Evolutionary conservation across 2,888 invertebrate genomes (phyloP), one percentile per base, ranked within the genome.

Genomic region (Labia minor): DNA sequence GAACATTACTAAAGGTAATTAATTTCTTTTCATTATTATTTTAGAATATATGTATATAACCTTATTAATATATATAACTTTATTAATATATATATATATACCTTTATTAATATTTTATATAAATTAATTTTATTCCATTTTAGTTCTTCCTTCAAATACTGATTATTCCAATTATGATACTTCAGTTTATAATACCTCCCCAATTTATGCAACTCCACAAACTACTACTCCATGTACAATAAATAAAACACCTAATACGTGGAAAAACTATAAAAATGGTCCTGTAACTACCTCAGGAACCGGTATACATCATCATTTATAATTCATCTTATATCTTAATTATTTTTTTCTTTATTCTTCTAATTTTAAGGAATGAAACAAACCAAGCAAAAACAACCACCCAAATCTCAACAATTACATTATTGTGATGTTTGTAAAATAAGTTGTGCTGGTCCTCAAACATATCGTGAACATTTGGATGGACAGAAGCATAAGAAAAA

Each of bases 391-490:
- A 90, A 90, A 79, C 88, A 87, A 21, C 90, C 92, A 67, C 92
- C 93, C 18, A 92, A 93, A 74, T 91, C 93, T 26, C 93, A 94
- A 77, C 93, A 95, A 76, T 81, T 97, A 71, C 96, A 96, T 79
- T 99, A 97, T 80, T 99, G 98, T 78, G 97, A 99, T 78, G 95
- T 97, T 14, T 99, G 99, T 80, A 97, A 98, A 80, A 97, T 98
- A 75, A 96, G 95, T 75, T 97, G 95, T 79, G 95, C 94, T 71
- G 95, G 95, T 0, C 93, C 93, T 1, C 92, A 87, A 81, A 93
- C 94, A 0, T 95, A 93, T 77, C 85, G 91, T 71, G 99, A 98
- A 78, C 99, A 99, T 82, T 82, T 99, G 75, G 97, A 97, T 77
- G 99, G 99, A 0, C 96, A 97, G 79, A 95, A 95, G 79, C 99